Evolutionary conservation across 2,888 invertebrate species (phyloP), one percentile per base, ranked within the genome.

Genomic region (Steromphala cineraria): DNA sequence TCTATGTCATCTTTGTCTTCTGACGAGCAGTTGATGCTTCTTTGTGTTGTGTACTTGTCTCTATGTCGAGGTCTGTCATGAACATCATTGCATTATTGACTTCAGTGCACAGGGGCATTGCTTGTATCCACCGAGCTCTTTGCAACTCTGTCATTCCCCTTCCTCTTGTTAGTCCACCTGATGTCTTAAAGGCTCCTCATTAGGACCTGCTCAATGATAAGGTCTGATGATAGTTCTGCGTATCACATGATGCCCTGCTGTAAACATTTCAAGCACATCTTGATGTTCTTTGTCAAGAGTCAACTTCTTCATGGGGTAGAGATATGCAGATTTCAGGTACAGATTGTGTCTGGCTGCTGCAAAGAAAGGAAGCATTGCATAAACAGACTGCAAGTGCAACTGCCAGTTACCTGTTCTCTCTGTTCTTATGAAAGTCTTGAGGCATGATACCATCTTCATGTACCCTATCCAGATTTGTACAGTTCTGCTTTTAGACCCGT

Each of bases 101-200:
- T 52, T 80, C 79, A 24, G 81, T 82, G 76, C 83, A 81, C 4
- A 56, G 75, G 80, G 85, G 86, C 78, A 79, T 80, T 46, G 85
- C 84, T 52, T 86, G 53, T 24, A 85, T 53, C 82, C 82, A 85
- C n/a, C 71, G 55, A 15, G 56, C 53, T 52, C 79, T 78, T 55
- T 81, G 80, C n/a, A 13, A 52, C 36, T 85, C 86, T 36, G 74
- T 31, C 79, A 86, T 81, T n/a, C 84, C 86, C 46, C 80, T 67
- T 8, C 85, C 85, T 79, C 85, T 67, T 52, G 84, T 85, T 31
- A 84, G 24, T 55, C 87, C 87, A 13, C 87, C 83, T n/a, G 52
- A 77, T 75, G 86, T 80, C 75, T 87, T 88, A n/a, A 86, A n/a
- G 19, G 55, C 82, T 84, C 24, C 86, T 62, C 83, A 88, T 87